Evolutionary conservation across 30 jellyfish, hydroid and myxozoan genomes (phyloP).

Genomic region (Rhopilema esculentum): DNA sequence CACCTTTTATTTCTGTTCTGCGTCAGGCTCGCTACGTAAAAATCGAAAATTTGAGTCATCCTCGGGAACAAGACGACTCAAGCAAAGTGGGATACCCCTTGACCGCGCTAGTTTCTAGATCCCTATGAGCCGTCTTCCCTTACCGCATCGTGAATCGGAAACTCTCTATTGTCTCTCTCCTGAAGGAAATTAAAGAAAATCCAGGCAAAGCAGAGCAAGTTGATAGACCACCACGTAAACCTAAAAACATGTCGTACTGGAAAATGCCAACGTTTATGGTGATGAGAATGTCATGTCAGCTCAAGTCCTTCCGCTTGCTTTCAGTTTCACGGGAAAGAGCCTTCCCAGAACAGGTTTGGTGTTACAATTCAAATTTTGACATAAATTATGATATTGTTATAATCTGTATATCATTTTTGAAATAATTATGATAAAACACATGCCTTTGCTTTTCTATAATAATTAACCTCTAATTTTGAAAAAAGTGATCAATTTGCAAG

Average conservation of each 20-base stretch:
- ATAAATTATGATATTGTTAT: neutral
- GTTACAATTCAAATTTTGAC: neutral
- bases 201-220: slow-evolving; percentile 11
- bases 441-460: neutral
- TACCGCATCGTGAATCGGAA: neutral
- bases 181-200: slow-evolving; percentile 2
- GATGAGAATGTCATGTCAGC: slow-evolving; percentile 9
- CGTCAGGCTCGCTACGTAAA: neutral
- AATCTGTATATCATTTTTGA: neutral
- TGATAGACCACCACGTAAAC: slow-evolving; percentile 13
- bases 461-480: neutral
- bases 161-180: neutral
- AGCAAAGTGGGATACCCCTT: neutral
- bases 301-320: slow-evolving; percentile 4
- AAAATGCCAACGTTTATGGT: slow-evolving; percentile 13
- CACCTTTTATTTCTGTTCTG: neutral
- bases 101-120: neutral
- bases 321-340: slow-evolving; percentile 11
- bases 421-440: neutral
- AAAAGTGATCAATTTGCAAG: neutral
- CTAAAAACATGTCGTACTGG: slow-evolving; percentile 1
- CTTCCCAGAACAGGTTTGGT: slow-evolving; percentile 3
- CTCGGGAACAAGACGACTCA: neutral
- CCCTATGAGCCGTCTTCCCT: neutral
- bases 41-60: neutral